Base-by-base conservation (phyloP, 2,797 vertebrate genomes). In the Myoxocephalus aenaeus region DNA sequence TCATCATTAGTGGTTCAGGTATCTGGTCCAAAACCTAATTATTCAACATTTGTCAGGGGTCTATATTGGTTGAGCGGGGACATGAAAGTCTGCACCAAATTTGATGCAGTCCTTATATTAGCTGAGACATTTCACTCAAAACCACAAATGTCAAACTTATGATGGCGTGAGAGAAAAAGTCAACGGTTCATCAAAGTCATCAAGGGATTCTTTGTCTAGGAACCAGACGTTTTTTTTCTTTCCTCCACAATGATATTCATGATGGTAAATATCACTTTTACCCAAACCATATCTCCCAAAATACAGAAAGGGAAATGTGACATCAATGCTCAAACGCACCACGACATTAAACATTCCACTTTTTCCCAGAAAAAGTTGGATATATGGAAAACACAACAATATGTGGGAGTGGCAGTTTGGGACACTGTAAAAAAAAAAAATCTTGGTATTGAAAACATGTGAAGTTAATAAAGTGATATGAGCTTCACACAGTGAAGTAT, bases 61-160 rank as follows among this genome's bases (percentile, higher is more conserved):
- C n/a, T n/a, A n/a, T n/a, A n/a, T n/a, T n/a, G n/a, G n/a, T n/a
- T n/a, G n/a, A n/a, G n/a, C n/a, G n/a, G n/a, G n/a, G n/a, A n/a
- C n/a, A n/a, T n/a, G n/a, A n/a, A n/a, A n/a, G n/a, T n/a, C n/a
- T n/a, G n/a, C n/a, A n/a, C n/a, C n/a, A n/a, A n/a, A n/a, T n/a
- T n/a, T n/a, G n/a, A n/a, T n/a, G n/a, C n/a, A n/a, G n/a, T n/a
- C n/a, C n/a, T n/a, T n/a, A n/a, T n/a, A n/a, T n/a, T n/a, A 17
- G 13, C 48, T 42, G 14, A 57, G 22, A 29, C 22, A 61, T 56
- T 56, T 57, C 12, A 36, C 34, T 62, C 38, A 63, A 69, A 59
- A 51, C 46, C 63, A 65, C 18, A 40, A 57, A 77, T 65, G 11
- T 71, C 29, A 64, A 29, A 38, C 44, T 40, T 18, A 13, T 65